Evolutionary conservation across 2,888 invertebrate species (phyloP).

Genomic region (Morpho deidamia): DNA sequence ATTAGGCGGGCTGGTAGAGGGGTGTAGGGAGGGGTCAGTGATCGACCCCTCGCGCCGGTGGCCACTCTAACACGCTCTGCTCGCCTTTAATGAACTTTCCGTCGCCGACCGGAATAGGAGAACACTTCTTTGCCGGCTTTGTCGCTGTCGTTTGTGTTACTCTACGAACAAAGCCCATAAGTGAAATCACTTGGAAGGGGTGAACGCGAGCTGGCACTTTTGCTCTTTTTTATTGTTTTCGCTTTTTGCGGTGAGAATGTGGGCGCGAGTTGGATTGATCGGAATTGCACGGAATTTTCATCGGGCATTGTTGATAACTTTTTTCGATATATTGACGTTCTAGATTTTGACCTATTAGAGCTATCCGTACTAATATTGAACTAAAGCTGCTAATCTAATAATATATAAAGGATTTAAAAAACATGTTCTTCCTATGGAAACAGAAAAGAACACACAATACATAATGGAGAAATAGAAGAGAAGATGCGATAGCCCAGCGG

Average conservation of each 20-base stretch:
- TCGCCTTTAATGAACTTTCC: conserved; percentile 76
- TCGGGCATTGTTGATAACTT: background rate
- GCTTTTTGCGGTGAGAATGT: conserved; percentile 37
- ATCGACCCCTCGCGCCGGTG: conserved; percentile 52
- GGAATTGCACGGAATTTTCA: background rate
- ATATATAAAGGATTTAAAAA: too few relatives aligned
- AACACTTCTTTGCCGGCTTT: conserved; percentile 67
- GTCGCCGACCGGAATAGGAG: conserved; percentile 71
- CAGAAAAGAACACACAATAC: too few relatives aligned
- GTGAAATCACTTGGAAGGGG: conserved; percentile 64
- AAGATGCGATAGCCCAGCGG: too few relatives aligned
- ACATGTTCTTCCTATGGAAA: too few relatives aligned
- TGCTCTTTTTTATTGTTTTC: conserved; percentile 56
- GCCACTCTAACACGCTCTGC: conserved; percentile 71
- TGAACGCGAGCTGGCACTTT: conserved; percentile 54
- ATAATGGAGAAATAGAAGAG: too few relatives aligned
- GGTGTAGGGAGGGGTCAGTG: conserved; percentile 32
- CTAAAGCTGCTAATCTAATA: too few relatives aligned
- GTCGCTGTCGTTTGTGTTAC: conserved; percentile 62
- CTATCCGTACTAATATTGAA: too few relatives aligned
- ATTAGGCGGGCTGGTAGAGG: conserved; percentile 44
- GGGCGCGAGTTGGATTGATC: conserved; percentile 6
- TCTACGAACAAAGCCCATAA: conserved; percentile 59
- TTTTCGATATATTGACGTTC: background rate
- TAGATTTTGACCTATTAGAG: too few relatives aligned